Percentiles rank a stretch among this genome's conserved stretches.
phyloP scores from a whole-genome alignment of 64 coral and sea anemone species.

The Astreopora myriophthalma region DNA sequence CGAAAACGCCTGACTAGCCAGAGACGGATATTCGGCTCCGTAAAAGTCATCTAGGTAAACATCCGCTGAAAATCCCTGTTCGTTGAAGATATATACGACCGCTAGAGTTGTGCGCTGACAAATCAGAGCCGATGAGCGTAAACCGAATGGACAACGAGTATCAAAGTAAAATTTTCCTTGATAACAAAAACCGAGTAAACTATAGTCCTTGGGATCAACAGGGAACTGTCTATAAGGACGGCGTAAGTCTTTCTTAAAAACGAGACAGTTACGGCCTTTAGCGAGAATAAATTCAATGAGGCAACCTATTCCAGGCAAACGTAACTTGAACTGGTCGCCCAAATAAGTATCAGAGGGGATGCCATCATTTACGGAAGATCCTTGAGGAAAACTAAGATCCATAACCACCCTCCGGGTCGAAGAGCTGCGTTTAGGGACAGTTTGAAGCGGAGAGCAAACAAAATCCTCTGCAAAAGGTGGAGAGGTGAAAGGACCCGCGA shows the following conservation, averaged over 20 bases:
- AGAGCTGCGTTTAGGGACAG: background rate
- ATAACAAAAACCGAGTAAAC: background rate
- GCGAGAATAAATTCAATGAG: background rate
- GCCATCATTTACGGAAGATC: background rate
- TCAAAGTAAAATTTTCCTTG: no score
- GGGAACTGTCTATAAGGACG: conserved; percentile 20
- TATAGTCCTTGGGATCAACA: conserved; percentile 14
- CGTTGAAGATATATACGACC: no score
- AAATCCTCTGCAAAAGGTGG: background rate
- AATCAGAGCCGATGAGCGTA: no score
- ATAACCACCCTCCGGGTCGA: background rate
- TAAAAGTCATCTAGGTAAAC: no score
- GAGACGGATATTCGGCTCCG: no score
- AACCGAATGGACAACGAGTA: no score
- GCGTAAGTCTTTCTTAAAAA: conserved; percentile 13
- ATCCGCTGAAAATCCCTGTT: no score
- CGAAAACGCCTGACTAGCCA: no score
- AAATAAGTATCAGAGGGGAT: conserved; percentile 10
- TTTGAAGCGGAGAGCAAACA: background rate
- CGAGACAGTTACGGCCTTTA: background rate
- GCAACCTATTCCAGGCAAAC: background rate
- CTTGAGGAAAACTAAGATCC: conserved; percentile 20
- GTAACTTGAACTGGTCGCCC: background rate
- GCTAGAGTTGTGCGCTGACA: no score
- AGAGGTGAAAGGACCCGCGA: background rate